These are phyloP conservation scores for Xylophagus ater DNA, from an alignment of 2,888 invertebrate genomes.

Conservation along the genomic window DNA sequence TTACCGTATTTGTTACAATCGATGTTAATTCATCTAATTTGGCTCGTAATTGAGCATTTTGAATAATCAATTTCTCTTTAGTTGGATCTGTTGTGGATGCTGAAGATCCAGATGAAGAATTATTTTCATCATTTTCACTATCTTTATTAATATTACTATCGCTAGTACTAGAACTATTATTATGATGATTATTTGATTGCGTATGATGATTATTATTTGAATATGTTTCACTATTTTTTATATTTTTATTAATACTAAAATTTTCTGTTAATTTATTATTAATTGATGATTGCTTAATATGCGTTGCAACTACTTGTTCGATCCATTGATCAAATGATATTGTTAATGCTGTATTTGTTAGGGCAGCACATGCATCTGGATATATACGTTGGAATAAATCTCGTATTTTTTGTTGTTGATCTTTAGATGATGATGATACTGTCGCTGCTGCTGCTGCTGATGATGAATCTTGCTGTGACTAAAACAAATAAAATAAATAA, in stretches of 20 bases:
- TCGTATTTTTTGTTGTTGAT: constrained; percentile 32
- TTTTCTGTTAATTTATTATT: constrained; percentile 8
- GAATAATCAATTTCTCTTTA: constrained; percentile 41
- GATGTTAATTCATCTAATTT: constrained; percentile 59
- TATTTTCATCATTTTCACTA: constrained; percentile 4
- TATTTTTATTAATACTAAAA: constrained; percentile 5
- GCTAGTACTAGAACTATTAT: constrained; percentile 23
- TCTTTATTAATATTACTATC: constrained; percentile 12
- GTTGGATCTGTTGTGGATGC: constrained; percentile 21
- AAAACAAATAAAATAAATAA: too few relatives aligned
- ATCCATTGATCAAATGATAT: constrained; percentile 35
- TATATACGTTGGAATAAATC: constrained; percentile 34
- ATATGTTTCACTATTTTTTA: constrained; percentile 12
- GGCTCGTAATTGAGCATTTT: constrained; percentile 53
- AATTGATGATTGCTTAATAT: constrained; percentile 25
- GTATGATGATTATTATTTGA: constrained; percentile 21
- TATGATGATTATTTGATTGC: constrained; percentile 22
- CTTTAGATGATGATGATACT: too few relatives aligned
- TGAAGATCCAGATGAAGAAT: neutral
- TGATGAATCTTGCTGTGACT: too few relatives aligned
- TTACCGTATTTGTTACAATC: constrained; percentile 66
- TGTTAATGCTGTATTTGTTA: constrained; percentile 28
- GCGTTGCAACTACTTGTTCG: constrained; percentile 32
- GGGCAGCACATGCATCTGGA: constrained; percentile 33
- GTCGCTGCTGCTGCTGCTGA: constrained; percentile 14